These are phyloP conservation scores for Cathartes aura DNA, from an alignment of 2,113 vertebrate species.

Conservation along the genomic window DNA sequence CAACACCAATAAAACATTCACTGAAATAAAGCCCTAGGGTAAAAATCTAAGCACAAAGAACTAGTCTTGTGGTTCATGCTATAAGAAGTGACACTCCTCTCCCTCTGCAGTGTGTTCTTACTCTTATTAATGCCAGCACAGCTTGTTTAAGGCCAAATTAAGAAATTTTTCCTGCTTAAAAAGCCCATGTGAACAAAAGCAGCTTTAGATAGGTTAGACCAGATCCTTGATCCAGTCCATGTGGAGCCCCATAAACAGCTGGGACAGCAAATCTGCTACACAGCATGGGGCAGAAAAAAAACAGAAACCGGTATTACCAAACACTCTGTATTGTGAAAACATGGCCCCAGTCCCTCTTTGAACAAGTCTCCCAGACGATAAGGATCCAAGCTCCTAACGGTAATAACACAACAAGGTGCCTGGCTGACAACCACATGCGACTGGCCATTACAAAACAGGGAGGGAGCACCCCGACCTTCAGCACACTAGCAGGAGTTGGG, in stretches of 20 bases:
- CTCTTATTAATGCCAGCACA: not conserved
- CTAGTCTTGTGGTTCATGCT: not conserved
- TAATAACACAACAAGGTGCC: not conserved
- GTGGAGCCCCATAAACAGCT: not conserved
- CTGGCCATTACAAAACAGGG: rapidly evolving
- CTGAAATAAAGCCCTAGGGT: not conserved
- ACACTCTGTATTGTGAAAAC: not conserved
- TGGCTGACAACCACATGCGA: not conserved
- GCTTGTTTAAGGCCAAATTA: not conserved
- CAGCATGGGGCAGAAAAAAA: not conserved
- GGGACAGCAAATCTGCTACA: not conserved
- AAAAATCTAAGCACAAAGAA: not conserved
- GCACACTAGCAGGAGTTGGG: not conserved
- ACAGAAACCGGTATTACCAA: not conserved
- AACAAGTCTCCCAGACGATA: not conserved
- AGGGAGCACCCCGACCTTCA: not conserved
- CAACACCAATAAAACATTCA: not conserved
- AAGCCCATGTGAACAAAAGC: not conserved
- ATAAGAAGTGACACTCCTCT: not conserved
- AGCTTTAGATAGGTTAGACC: not conserved
- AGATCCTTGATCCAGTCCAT: not conserved
- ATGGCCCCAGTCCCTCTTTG: rapidly evolving
- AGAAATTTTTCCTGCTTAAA: not conserved
- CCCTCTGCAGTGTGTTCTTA: not conserved
- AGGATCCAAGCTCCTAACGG: not conserved